Evolutionary conservation across 2,113 vertebrate species (phyloP).

Genomic region (Actenoides lindsayi): DNA sequence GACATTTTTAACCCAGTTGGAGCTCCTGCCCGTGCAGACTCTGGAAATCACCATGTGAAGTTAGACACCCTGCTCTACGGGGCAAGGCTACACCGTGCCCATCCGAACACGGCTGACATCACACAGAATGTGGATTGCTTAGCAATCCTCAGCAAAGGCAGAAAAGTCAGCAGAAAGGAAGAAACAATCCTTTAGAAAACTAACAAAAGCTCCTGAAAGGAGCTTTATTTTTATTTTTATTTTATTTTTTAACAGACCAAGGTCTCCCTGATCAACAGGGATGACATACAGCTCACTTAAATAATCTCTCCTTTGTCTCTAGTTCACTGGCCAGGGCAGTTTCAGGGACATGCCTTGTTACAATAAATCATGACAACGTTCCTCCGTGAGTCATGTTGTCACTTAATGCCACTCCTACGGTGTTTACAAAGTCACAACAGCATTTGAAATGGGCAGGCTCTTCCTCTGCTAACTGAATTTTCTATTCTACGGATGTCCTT

Average conservation of each 20-base stretch:
- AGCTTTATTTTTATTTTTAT: not conserved
- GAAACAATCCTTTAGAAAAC: not conserved
- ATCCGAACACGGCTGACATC: not conserved
- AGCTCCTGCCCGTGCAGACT: not conserved
- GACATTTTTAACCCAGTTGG: not conserved
- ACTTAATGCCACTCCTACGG: not conserved
- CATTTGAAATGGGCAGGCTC: not conserved
- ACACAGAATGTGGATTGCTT: not conserved
- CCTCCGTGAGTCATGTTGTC: not conserved
- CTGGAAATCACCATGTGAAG: not conserved
- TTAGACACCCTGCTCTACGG: not conserved
- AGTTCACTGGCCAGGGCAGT: not conserved
- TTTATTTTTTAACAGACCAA: not conserved
- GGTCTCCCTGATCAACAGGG: constrained; percentile 1
- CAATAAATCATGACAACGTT: not conserved
- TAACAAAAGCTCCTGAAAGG: not conserved
- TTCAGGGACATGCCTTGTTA: not conserved
- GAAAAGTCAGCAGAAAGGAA: not conserved
- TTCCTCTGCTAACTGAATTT: not conserved
- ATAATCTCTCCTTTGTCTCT: not conserved
- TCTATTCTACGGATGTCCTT: not conserved
- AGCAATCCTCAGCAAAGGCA: not conserved
- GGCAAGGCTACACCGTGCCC: not conserved
- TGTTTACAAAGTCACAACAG: not conserved
- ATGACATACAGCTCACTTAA: not conserved